These are phyloP conservation scores for Zaprionus vittiger DNA, from an alignment of 1,140 invertebrate species.

Conservation along the genomic window DNA sequence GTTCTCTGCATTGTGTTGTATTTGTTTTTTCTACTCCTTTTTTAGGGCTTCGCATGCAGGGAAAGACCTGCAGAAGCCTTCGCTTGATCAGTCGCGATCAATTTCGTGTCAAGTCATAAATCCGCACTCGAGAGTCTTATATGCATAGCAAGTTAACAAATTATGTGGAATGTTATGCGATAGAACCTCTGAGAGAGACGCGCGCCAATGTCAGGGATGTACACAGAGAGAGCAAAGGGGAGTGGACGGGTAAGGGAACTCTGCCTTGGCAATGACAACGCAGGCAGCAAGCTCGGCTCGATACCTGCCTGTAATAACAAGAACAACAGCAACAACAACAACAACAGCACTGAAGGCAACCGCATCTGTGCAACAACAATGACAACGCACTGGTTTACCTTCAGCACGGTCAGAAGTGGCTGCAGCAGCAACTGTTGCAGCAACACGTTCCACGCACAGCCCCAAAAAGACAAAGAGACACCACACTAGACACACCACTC, in stretches of 20 bases:
- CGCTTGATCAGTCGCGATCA: constrained; percentile 57
- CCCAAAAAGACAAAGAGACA: constrained; percentile 30
- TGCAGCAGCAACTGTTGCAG: constrained; percentile 25
- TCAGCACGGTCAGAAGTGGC: constrained; percentile 70
- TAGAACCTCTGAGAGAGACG: constrained; percentile 39
- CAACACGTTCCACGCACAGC: constrained; percentile 29
- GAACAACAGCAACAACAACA: constrained; percentile 21
- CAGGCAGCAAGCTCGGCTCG: constrained; percentile 20
- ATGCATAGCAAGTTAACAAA: constrained; percentile 58
- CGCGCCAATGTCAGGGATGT: constrained; percentile 61
- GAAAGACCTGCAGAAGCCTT: constrained; percentile 35
- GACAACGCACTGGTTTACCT: constrained; percentile 80
- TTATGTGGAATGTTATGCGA: constrained; percentile 73
- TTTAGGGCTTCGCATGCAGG: constrained; percentile 36
- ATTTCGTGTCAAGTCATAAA: constrained; percentile 76
- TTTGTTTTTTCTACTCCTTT: constrained; percentile 14
- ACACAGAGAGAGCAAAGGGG: too few relatives aligned
- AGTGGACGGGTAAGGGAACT: constrained; percentile 5
- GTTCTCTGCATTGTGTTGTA: constrained; percentile 17
- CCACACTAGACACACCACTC: constrained; percentile 31
- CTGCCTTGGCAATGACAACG: constrained; percentile 75
- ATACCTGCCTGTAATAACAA: constrained; percentile 39
- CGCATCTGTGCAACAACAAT: constrained; percentile 69
- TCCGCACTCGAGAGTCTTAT: constrained; percentile 74
- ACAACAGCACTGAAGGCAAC: constrained; percentile 16